Evolutionary conservation across 2,113 vertebrate genomes (phyloP).

Genomic region (Fregetta grallaria): DNA sequence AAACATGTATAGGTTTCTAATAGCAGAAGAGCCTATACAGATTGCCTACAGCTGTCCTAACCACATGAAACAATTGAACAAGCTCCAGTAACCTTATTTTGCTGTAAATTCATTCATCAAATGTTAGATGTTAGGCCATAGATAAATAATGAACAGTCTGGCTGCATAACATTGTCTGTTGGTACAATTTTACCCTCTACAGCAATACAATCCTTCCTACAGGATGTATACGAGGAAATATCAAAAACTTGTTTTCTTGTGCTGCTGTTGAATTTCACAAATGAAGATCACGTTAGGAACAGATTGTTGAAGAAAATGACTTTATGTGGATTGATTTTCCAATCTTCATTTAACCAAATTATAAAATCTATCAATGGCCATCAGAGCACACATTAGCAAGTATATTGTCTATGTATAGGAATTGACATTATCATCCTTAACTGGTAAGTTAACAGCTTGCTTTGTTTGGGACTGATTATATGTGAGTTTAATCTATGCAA

Average conservation of each 20-base stretch:
- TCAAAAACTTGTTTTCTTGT: neutral
- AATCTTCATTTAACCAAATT: neutral
- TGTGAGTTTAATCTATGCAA: neutral
- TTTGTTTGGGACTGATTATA: neutral
- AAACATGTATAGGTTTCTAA: slow-evolving; percentile 59
- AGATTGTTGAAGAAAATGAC: neutral
- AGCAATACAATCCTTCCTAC: neutral
- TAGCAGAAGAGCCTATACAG: slow-evolving; percentile 43
- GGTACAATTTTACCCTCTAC: slow-evolving; percentile 1
- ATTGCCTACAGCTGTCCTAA: slow-evolving; percentile 73
- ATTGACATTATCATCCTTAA: neutral
- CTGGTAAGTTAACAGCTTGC: neutral
- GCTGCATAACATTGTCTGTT: neutral
- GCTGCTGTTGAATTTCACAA: neutral
- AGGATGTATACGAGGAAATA: neutral
- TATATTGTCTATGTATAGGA: neutral
- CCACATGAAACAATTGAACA: slow-evolving; percentile 73
- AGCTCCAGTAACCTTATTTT: slow-evolving; percentile 58
- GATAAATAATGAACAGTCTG: slow-evolving; percentile 39
- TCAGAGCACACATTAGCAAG: neutral
- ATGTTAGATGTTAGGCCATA: slow-evolving; percentile 35
- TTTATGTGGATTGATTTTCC: neutral
- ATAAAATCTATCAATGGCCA: neutral
- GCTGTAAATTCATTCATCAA: slow-evolving; percentile 65
- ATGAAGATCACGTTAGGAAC: neutral